These are phyloP conservation scores for Crossocerus cetratus DNA, from an alignment of 2,888 invertebrate species.

Conservation along the genomic window DNA sequence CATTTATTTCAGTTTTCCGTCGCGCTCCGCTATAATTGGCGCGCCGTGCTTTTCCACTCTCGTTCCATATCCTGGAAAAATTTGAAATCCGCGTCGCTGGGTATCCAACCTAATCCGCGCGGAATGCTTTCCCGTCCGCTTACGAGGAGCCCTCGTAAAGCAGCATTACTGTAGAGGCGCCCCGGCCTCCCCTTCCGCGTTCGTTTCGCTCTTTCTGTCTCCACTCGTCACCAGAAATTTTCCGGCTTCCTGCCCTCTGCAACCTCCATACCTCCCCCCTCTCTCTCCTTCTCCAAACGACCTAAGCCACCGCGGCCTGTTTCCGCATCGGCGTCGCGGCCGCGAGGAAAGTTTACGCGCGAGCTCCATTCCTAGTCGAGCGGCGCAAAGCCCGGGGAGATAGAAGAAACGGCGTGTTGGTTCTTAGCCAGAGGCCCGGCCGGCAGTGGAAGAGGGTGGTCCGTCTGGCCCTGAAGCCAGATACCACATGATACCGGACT, in stretches of 20 bases:
- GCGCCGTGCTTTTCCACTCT: too few relatives aligned
- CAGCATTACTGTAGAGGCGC: too few relatives aligned
- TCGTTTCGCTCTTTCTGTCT: not conserved
- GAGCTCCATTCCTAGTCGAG: too few relatives aligned
- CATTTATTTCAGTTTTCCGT: too few relatives aligned
- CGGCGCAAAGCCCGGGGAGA: slow-evolving; percentile 33
- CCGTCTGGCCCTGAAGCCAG: slow-evolving; percentile 8
- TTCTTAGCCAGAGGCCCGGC: slow-evolving; percentile 25
- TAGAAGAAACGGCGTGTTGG: slow-evolving; percentile 27
- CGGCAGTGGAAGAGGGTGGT: slow-evolving; percentile 27
- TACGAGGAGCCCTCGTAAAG: too few relatives aligned
- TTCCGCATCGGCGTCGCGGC: slow-evolving; percentile 19
- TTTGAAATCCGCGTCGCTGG: too few relatives aligned
- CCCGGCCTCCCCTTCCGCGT: too few relatives aligned
- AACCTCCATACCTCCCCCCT: slow-evolving; percentile 69
- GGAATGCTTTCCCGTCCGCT: too few relatives aligned
- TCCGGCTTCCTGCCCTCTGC: slow-evolving; percentile 64
- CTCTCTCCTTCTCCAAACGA: slow-evolving; percentile 62
- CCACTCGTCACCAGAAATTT: slow-evolving; percentile 66
- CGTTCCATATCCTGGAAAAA: too few relatives aligned
- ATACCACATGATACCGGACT: slow-evolving; percentile 3
- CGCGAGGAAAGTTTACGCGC: too few relatives aligned
- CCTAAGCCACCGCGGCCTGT: slow-evolving; percentile 42
- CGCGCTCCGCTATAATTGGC: too few relatives aligned
- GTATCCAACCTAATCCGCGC: too few relatives aligned